These are phyloP conservation scores for Bimastos eiseni DNA, from an alignment of 2,888 invertebrate species.

Conservation along the genomic window DNA sequence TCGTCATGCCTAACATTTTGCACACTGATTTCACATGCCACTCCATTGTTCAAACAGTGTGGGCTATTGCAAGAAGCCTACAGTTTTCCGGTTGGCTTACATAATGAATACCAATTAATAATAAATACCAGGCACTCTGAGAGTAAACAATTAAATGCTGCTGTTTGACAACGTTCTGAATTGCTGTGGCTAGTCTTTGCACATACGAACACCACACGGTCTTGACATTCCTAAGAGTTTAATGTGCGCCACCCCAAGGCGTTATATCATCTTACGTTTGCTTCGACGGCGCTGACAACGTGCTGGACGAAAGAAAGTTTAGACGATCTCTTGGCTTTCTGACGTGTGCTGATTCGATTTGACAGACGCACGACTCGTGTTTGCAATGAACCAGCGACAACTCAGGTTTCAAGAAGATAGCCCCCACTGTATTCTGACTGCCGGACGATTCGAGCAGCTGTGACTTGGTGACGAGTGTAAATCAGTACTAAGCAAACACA, in stretches of 20 bases:
- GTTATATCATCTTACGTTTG: background rate
- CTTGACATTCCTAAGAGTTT: conserved; percentile 6
- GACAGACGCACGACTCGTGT: background rate
- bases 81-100: background rate
- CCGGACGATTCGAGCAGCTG: background rate
- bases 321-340: background rate
- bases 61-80: too few species aligned
- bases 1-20: too few species aligned
- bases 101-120: background rate
- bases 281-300: background rate
- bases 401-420: conserved; percentile 1
- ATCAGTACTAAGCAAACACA: background rate
- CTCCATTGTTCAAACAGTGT: too few species aligned
- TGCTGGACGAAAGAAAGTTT: background rate
- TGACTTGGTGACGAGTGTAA: background rate
- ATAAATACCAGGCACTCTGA: background rate
- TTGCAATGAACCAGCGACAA: background rate
- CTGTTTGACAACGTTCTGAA: background rate
- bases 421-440: background rate
- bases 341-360: background rate
- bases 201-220: background rate
- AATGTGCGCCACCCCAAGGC: background rate
- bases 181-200: background rate
- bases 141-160: background rate
- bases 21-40: too few species aligned